These are phyloP conservation scores for Ophion slaviceki DNA, from an alignment of 2,888 invertebrate species.

Conservation along the genomic window DNA sequence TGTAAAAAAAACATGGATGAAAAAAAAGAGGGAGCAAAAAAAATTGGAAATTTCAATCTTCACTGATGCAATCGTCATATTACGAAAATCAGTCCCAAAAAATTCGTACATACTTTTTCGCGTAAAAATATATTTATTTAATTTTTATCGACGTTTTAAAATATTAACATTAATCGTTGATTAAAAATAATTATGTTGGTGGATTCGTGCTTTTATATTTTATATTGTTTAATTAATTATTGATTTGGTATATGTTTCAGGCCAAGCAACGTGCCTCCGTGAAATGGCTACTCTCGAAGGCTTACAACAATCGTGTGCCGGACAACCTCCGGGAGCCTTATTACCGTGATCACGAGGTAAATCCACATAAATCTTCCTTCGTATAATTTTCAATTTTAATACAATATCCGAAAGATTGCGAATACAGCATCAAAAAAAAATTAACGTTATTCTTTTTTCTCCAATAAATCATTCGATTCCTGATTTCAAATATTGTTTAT, in stretches of 20 bases:
- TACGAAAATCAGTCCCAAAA: too few relatives aligned
- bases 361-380: constrained; percentile 54
- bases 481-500: not conserved
- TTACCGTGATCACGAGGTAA: constrained; percentile 97
- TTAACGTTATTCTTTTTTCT: not conserved
- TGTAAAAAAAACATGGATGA: too few relatives aligned
- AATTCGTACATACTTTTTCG: too few relatives aligned
- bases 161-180: not conserved
- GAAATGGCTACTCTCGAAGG: constrained; percentile 98
- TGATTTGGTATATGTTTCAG: constrained; percentile 87
- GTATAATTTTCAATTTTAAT: not conserved
- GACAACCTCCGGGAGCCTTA: constrained; percentile 97
- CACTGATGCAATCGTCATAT: too few relatives aligned
- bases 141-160: not conserved
- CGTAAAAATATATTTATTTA: too few relatives aligned
- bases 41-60: too few relatives aligned
- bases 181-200: not conserved
- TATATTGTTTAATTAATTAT: constrained; percentile 12
- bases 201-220: not conserved
- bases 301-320: constrained; percentile 97
- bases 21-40: too few relatives aligned
- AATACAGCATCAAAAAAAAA: too few relatives aligned
- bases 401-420: too few relatives aligned
- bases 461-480: not conserved
- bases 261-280: constrained; percentile 98